Base-by-base conservation (phyloP, 2,888 invertebrate genomes). In the Gymnoscelis rufifasciata region DNA sequence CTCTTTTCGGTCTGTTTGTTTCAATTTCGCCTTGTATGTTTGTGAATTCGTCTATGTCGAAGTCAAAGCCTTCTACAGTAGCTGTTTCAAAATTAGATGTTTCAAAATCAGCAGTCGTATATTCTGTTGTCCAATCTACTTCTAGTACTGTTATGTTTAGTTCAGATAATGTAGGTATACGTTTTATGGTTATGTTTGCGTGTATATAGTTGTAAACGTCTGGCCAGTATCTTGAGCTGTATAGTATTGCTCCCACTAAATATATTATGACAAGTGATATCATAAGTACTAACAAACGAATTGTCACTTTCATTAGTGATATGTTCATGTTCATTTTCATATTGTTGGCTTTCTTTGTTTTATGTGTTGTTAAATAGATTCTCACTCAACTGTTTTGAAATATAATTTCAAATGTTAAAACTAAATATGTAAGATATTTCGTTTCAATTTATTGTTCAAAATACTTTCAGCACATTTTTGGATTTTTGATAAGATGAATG, bases 181-280 rank as follows among this genome's bases (percentile, higher is more conserved):
- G 64, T 57, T 74, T 82, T 27, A 88, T 84, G 0, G 86, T 87
- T 19, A 88, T 79, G 53, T 88, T 84, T 0, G 80, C 75, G 29
- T 80, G 78, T 7, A 83, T 64, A 43, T 86, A 87, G 43, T 74
- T 83, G 33, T 87, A 75, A 0, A 86, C 56, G 54, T 88, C 87
- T 0, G 79, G 78, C 87, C 84, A 88, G 49, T 81, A 87, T 46
- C 68, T 71, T 0, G 68, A 63, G 57, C 83, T 84, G 46, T 83
- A 87, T 8, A 87, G 40, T 27, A 81, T 59, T 0, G 69, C 54
- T 11, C 79, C 72, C 64, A 87, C 64, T 8, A 88, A 52, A 11
- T 75, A 80, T 36, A 86, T 35, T 47, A 77, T 61, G 1, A 80
- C 74, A 1, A 82, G 68, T 7, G 86, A 48, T 54, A 86, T 80